Evolutionary conservation across 2,113 vertebrate species (phyloP).

Genomic region (Scartelaos histophorus): DNA sequence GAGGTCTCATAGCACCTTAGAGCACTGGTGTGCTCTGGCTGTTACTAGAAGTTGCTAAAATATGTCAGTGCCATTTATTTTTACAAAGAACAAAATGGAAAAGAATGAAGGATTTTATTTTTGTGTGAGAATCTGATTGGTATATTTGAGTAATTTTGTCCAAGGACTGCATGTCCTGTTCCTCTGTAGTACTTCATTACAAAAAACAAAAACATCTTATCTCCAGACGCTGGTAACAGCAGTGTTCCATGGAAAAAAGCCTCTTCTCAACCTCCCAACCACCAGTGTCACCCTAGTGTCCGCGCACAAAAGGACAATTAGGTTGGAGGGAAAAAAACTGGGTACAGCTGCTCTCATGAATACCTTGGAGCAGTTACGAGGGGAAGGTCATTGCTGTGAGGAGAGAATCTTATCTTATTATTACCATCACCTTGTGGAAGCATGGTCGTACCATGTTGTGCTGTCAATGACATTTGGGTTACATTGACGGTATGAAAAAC

Average conservation of each 20-base stretch:
- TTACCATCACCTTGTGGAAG: conserved; percentile 2
- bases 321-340: neutral
- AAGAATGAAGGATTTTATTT: neutral
- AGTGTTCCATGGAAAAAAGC: neutral
- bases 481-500: neutral
- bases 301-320: conserved; percentile 2
- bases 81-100: neutral
- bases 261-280: neutral
- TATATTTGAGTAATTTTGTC: neutral
- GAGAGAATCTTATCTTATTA: conserved; percentile 9
- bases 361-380: conserved; percentile 1
- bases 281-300: neutral
- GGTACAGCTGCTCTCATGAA: neutral
- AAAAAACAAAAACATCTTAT: neutral
- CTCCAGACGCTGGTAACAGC: neutral
- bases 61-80: neutral
- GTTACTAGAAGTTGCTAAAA: neutral
- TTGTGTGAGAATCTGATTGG: neutral
- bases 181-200: neutral
- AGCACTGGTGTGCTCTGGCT: too few species aligned
- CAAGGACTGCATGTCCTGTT: neutral
- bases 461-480: neutral
- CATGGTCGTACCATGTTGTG: neutral
- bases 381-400: neutral
- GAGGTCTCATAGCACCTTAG: neutral